Base-by-base conservation (phyloP, 2,888 invertebrate genomes). In the Tineola bisselliella region DNA sequence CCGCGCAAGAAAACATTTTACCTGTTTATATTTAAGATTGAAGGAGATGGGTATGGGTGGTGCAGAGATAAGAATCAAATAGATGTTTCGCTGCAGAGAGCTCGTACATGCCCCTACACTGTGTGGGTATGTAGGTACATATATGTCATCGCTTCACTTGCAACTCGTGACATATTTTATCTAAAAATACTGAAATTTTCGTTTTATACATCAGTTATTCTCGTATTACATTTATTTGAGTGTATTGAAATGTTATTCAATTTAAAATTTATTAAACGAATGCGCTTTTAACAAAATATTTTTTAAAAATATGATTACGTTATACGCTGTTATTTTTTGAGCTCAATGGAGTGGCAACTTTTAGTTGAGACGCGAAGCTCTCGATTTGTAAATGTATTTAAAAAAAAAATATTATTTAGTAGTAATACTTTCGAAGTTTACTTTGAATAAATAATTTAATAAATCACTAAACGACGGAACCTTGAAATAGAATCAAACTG, bases 31-130 rank as follows among this genome's bases (percentile, higher is more conserved):
- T 82, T 81, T 81, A 70, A 77, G 77, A 75, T 72, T 76, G 73
- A 67, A 69, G 68, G 69, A 69, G 65, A 68, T 67, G 70, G 70
- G 66, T 31, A 18, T 44, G 66, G 66, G 67, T 69, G 68, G 71
- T 75, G 74, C 70, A 67, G 71, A 82, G 87, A 87, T 87, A 86
- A 81, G 82, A 83, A 87, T 87, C 87, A 84, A 84, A 87, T 87
- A 79, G 83, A 86, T 86, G 86, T 86, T 38, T 38, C 38, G 38
- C 38, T 10, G 38, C 38, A 38, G 38, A 38, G 38, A 38, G 38
- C 38, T 38, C 38, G n/a, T 38, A n/a, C 38, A 10, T 12, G n/a
- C n/a, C n/a, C n/a, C n/a, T n/a, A 12, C 38, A 12, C 38, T 38
- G 10, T 38, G 38, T 38, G 38, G 6, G 25, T 25, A 25, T n/a